Evolutionary conservation across 2,888 invertebrate species (phyloP), one percentile per base, ranked within the genome.

Genomic region (Blomia tropicalis): DNA sequence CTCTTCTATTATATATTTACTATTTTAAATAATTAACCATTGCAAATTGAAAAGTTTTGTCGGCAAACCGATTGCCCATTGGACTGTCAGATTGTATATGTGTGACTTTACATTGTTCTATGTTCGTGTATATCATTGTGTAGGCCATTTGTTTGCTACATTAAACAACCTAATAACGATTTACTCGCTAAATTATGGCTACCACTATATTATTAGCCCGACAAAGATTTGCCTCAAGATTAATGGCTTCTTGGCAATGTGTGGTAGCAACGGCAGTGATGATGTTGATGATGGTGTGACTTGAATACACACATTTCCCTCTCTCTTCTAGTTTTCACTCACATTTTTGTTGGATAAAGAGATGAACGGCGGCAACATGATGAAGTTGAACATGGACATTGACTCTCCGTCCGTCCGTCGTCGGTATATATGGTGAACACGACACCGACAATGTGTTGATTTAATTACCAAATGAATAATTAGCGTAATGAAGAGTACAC

Each of bases 21-120:
- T 3, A 27, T 23, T 56, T 29, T 56, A 56, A 56, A 56, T 56
- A 56, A 56, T 56, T 56, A 56, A 56, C 56, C 25, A 56, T 31
- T 56, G 56, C 29, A 56, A 56, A 56, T 56, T 56, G 56, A 56
- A 56, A 56, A 56, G 56, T 56, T 56, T 56, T 56, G 56, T 56
- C 29, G 7, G 51, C n/a, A n/a, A n/a, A n/a, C n/a, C n/a, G n/a
- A n/a, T n/a, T n/a, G n/a, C n/a, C n/a, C n/a, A n/a, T n/a, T n/a
- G n/a, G n/a, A n/a, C n/a, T n/a, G n/a, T n/a, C n/a, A n/a, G n/a
- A n/a, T n/a, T 47, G 11, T 19, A n/a, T 47, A 7, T 14, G 51
- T 47, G 51, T 47, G 14, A 19, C 23, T 47, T n/a, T 7, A 36
- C 7, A 17, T 11, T 36, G 36, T 36, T 17, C 17, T 11, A 11